These are phyloP conservation scores for Bombyx huttoni DNA, from an alignment of 2,888 invertebrate genomes.

Conservation along the genomic window DNA sequence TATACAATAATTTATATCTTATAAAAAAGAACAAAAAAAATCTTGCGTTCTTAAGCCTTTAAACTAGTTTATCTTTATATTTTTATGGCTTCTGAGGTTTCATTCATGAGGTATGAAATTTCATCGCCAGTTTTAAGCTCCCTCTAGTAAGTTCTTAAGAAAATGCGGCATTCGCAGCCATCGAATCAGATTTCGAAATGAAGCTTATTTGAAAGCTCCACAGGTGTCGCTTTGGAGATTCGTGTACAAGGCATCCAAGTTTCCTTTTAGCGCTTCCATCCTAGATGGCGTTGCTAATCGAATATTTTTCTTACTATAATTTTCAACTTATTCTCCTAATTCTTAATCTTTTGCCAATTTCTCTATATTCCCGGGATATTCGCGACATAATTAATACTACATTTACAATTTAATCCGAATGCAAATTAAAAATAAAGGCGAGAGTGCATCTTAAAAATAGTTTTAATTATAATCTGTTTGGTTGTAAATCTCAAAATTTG, in stretches of 20 bases:
- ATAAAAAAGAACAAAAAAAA: no score
- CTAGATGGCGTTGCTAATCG: background rate
- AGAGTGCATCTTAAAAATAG: no score
- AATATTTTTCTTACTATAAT: no score
- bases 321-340: no score
- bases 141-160: background rate
- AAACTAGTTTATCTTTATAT: background rate
- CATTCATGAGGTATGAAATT: slow-evolving; percentile 7
- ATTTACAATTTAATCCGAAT: no score
- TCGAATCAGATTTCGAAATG: background rate
- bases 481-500: no score
- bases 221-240: background rate
- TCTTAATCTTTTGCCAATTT: no score
- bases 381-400: no score
- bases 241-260: background rate
- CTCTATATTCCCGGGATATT: no score
- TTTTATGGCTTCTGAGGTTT: slow-evolving; percentile 5
- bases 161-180: background rate
- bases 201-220: background rate
- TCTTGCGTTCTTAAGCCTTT: background rate
- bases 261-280: background rate
- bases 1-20: no score
- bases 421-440: no score
- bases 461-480: no score
- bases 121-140: background rate